A percentile compares a stretch with the other conserved stretches of the same genome.
These are phyloP conservation scores for Neoaliturus tenellus DNA, from an alignment of 2,888 invertebrate genomes.

Conservation along the genomic window DNA sequence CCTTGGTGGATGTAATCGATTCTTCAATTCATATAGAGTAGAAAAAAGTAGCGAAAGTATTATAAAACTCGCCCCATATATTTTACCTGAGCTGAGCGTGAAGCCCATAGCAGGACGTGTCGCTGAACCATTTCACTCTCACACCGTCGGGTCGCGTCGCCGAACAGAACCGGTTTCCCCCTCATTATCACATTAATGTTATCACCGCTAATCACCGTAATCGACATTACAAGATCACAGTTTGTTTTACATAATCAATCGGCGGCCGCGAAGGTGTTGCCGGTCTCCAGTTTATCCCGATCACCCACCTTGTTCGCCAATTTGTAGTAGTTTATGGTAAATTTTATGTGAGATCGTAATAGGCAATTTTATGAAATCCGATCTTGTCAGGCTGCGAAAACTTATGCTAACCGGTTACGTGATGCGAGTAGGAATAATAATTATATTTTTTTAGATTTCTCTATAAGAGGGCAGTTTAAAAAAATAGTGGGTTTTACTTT, in stretches of 20 bases:
- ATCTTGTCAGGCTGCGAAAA: not conserved
- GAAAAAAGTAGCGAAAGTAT: too few species aligned
- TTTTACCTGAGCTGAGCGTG: too few species aligned
- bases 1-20: too few species aligned
- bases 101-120: too few species aligned
- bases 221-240: constrained; percentile 14
- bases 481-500: too few species aligned
- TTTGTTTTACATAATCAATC: constrained; percentile 25
- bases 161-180: not conserved
- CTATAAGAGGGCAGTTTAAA: too few species aligned
- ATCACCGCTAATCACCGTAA: constrained; percentile 6
- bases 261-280: not conserved
- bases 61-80: too few species aligned
- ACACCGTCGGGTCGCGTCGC: too few species aligned
- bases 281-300: not conserved
- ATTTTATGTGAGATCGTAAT: not conserved
- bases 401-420: not conserved
- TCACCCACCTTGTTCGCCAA: not conserved
- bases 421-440: too few species aligned
- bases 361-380: not conserved
- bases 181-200: constrained; percentile 2
- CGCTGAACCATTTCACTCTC: too few species aligned
- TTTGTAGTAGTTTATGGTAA: not conserved
- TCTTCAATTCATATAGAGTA: too few species aligned
- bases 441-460: too few species aligned